Conservation (phyloP, 2,888 invertebrate genomes). For the Merodon equestris region DNA sequence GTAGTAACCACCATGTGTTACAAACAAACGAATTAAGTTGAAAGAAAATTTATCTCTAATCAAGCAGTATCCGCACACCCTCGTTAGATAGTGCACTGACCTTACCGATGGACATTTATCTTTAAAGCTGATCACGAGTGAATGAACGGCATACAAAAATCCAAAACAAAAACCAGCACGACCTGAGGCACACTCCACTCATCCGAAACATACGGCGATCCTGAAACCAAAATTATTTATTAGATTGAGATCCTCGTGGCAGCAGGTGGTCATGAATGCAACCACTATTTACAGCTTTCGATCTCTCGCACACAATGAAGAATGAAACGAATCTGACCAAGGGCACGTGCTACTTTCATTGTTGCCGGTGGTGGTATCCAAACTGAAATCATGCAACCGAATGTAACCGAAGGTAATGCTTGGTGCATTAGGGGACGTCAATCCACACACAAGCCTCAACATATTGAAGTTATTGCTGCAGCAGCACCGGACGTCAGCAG, state of each 20-base stretch:
- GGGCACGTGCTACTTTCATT: slow-evolving; percentile 63
- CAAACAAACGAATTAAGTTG: too few species aligned
- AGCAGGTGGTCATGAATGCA: slow-evolving; percentile 61
- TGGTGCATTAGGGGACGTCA: slow-evolving; percentile 56
- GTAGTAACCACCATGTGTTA: too few species aligned
- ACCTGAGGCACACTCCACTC: slow-evolving; percentile 25
- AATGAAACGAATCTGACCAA: slow-evolving; percentile 63
- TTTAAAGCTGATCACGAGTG: slow-evolving; percentile 37
- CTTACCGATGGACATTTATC: slow-evolving; percentile 57
- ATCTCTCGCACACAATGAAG: slow-evolving; percentile 14
- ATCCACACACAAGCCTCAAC: slow-evolving; percentile 60
- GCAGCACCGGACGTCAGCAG: slow-evolving; percentile 48
- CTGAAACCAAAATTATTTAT: slow-evolving; percentile 68
- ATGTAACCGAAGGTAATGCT: slow-evolving; percentile 31
- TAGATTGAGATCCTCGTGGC: slow-evolving; percentile 65
- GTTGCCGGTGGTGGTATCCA: slow-evolving; percentile 51
- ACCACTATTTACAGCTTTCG: slow-evolving; percentile 61
- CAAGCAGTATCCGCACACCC: slow-evolving; percentile 26
- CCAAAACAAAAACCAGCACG: slow-evolving; percentile 2
- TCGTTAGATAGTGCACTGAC: slow-evolving; percentile 54
- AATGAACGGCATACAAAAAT: slow-evolving; percentile 26
- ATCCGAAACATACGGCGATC: slow-evolving; percentile 62
- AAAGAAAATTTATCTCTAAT: too few species aligned
- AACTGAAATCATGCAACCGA: slow-evolving; percentile 54
- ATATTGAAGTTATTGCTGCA: slow-evolving; percentile 66